A percentile compares a stretch with the other conserved stretches of the same genome.
Conservation (phyloP, 2,797 vertebrate genomes). For the Hozukius guyotensis region DNA sequence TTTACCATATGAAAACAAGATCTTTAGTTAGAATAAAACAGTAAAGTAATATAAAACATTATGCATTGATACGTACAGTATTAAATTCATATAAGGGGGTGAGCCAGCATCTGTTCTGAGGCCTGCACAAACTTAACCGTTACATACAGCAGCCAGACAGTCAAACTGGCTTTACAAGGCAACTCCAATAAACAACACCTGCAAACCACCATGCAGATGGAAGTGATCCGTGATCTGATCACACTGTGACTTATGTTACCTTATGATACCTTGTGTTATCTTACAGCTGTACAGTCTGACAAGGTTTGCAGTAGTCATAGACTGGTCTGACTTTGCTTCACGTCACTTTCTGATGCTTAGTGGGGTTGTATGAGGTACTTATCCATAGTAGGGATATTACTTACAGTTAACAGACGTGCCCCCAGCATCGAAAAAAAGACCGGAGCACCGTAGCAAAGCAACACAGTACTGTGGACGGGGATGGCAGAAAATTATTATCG, state of each 20-base stretch:
- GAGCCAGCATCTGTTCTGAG: constrained; percentile 24
- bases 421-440: too few relatives aligned
- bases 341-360: not conserved
- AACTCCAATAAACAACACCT: constrained; percentile 32
- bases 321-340: not conserved
- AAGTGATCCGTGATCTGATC: too few relatives aligned
- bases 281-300: constrained; percentile 2
- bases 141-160: constrained; percentile 7
- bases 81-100: constrained; percentile 5
- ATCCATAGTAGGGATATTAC: too few relatives aligned
- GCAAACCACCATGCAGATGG: constrained; percentile 20
- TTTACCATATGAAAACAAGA: constrained; percentile 50
- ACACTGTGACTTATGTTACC: not conserved
- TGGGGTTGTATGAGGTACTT: too few relatives aligned
- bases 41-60: constrained; percentile 27
- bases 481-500: too few relatives aligned
- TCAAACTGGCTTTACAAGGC: constrained; percentile 44
- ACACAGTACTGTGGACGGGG: fast-evolving
- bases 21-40: constrained; percentile 28
- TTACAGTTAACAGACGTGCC: too few relatives aligned
- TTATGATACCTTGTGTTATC: not conserved
- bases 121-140: constrained; percentile 12
- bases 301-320: not conserved
- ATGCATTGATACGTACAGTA: constrained; percentile 24
- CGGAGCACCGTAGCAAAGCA: too few relatives aligned